A percentile compares a stretch with the other conserved stretches of the same genome.
phyloP scores from a whole-genome alignment of 2,113 vertebrate species.

The Lamprotornis superbus region DNA sequence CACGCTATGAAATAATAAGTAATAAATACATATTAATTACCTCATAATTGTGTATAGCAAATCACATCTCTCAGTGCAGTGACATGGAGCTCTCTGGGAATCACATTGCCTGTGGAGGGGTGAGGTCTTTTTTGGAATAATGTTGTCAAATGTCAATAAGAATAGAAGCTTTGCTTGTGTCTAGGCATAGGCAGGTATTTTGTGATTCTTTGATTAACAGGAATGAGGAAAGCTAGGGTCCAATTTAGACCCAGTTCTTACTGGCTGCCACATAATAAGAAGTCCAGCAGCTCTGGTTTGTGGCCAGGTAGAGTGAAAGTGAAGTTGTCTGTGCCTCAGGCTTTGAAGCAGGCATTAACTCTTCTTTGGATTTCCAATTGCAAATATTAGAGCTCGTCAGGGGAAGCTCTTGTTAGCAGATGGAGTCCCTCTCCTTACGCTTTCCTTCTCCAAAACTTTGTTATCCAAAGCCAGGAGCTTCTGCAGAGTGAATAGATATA shows the following conservation, averaged over 20 bases:
- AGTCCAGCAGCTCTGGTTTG: not conserved
- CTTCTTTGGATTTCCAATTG: not conserved
- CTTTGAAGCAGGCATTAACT: not conserved
- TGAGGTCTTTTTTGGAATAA: not conserved
- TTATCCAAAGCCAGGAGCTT: not conserved
- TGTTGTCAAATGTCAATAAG: not conserved
- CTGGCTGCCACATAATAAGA: not conserved
- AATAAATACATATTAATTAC: slow-evolving; percentile 5
- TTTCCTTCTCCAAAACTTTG: not conserved
- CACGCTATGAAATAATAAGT: not conserved
- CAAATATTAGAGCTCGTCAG: not conserved
- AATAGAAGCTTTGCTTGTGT: not conserved
- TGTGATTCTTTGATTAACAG: not conserved
- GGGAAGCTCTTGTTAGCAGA: not conserved
- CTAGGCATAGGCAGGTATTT: not conserved
- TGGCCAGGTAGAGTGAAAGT: not conserved
- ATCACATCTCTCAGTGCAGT: not conserved
- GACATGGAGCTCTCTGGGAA: not conserved
- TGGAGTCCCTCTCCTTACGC: not conserved
- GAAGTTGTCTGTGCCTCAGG: not conserved
- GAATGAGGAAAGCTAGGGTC: not conserved
- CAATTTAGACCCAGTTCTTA: not conserved
- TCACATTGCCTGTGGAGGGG: not conserved
- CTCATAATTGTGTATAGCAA: not conserved
- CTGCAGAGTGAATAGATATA: not conserved